Base-by-base conservation (phyloP, 1,140 invertebrate species). In the Oedothorax gibbosus region DNA sequence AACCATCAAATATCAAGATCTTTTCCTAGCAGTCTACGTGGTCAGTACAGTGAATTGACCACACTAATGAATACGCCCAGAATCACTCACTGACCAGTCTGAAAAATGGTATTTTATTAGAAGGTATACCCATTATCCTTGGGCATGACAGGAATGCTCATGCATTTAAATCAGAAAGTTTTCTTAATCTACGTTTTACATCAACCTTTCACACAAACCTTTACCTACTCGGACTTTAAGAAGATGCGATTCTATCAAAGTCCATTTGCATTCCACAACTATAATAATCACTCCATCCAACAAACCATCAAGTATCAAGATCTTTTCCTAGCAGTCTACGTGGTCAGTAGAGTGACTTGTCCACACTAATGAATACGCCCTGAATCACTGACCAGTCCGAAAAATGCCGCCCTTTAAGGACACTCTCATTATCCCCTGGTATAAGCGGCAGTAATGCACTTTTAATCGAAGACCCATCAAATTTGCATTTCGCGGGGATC, bases 391-490 rank as follows among this genome's bases (percentile, higher is more conserved):
- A 81, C 78, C 78, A 62, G 78, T 81, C 78, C 78, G 78, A 81
- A 81, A 81, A 81, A 71, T 81, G 65, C 11, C 77, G n/a, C 50
- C 77, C n/a, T 51, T 20, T 11, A 10, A 18, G 53, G 50, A 49
- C 78, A 50, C 35, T 35, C 35, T 81, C 66, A 81, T 71, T 71
- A 71, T n/a, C 78, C 72, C 2, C 64, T 7, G 5, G 12, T 11
- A n/a, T n/a, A n/a, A 20, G n/a, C 35, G 51, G 66, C 78, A 81
- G 69, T 81, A 81, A 81, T 81, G 78, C 78, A 66, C 78, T 81
- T 81, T 81, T 81, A 81, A 81, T 81, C 53, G 78, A 60, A 79
- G 50, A 12, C 65, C 78, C 65, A 81, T 81, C 78, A 81, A 81
- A 81, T 71, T 71, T 71, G 60, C 66, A 81, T 81, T 81, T 81